Evolutionary conservation across 2,888 invertebrate genomes (phyloP), one percentile per base, ranked within the genome.

Genomic region (Trisateles emortualis): DNA sequence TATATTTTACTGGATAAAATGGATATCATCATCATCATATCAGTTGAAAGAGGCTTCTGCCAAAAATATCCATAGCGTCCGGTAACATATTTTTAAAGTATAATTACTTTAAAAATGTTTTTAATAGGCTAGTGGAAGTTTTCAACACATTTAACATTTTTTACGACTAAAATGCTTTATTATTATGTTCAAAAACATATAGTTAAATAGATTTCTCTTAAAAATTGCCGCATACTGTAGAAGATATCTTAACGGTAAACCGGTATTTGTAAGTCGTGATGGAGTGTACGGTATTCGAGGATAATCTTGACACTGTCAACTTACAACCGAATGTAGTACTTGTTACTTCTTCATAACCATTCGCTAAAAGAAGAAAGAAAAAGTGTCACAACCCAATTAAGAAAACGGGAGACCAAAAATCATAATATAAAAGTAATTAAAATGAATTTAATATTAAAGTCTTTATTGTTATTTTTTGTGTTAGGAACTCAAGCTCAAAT

Each of bases 191-290:
- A n/a, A n/a, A n/a, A n/a, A n/a, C n/a, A n/a, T n/a, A n/a, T n/a
- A n/a, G n/a, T n/a, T n/a, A n/a, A n/a, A n/a, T n/a, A n/a, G n/a
- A n/a, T n/a, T n/a, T n/a, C n/a, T n/a, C n/a, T n/a, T n/a, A 46
- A 39, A 32, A 29, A n/a, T 1, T 4, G 17, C 14, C 64, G 13
- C 87, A 78, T 0, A 74, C 81, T 85, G 74, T 84, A 70, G 30
- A 59, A 32, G 52, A 52, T 56, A 6, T 36, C 30, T 74, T 83
- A 82, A 73, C 73, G 60, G 72, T 52, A 39, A 14, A n/a, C 10
- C 46, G 41, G 14, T 87, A 78, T 88, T 88, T 84, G 84, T 56
- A 50, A 50, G 76, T 85, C 87, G 89, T 88, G 89, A 84, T 83
- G 67, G 77, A 64, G 80, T 67, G 61, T 71, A 65, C 56, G 38